A percentile compares a stretch with the other conserved stretches of the same genome.
Conservation (phyloP, 2,888 invertebrate species). For the Phortica okadai region DNA sequence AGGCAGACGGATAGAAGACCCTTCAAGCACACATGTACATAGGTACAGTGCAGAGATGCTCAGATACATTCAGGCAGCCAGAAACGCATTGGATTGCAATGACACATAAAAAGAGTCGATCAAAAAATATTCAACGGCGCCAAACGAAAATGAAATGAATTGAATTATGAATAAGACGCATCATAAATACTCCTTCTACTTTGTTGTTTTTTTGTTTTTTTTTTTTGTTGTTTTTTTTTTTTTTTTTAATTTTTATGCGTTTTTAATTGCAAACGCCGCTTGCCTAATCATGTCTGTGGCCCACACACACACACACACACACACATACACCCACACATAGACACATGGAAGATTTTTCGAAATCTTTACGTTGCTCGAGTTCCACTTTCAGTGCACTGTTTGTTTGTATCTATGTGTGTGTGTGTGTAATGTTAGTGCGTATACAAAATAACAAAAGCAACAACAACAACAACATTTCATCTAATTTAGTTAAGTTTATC, state of each 20-base stretch:
- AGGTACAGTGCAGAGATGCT: too few species aligned
- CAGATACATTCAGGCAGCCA: too few species aligned
- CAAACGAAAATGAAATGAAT: slow-evolving; percentile 56
- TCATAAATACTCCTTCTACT: slow-evolving; percentile 4
- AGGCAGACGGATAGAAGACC: too few species aligned
- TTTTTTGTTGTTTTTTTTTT: slow-evolving; percentile 41
- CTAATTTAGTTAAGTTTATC: slow-evolving; percentile 12
- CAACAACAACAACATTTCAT: not conserved
- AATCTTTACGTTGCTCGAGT: not conserved
- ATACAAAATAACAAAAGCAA: too few species aligned
- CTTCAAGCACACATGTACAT: too few species aligned
- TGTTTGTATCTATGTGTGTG: not conserved
- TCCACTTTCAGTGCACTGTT: slow-evolving; percentile 6
- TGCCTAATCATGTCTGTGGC: not conserved
- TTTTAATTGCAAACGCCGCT: slow-evolving; percentile 54
- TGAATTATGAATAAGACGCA: slow-evolving; percentile 63
- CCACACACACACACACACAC: not conserved
- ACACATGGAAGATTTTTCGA: not conserved
- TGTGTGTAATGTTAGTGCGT: not conserved
- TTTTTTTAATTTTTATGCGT: slow-evolving; percentile 54
- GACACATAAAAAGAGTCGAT: too few species aligned
- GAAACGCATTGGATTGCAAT: too few species aligned
- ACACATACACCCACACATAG: not conserved
- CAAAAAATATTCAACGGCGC: too few species aligned
- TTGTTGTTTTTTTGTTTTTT: slow-evolving; percentile 22